phyloP scores from a whole-genome alignment of 2,888 invertebrate genomes.

The Leucoptera coffeella region DNA sequence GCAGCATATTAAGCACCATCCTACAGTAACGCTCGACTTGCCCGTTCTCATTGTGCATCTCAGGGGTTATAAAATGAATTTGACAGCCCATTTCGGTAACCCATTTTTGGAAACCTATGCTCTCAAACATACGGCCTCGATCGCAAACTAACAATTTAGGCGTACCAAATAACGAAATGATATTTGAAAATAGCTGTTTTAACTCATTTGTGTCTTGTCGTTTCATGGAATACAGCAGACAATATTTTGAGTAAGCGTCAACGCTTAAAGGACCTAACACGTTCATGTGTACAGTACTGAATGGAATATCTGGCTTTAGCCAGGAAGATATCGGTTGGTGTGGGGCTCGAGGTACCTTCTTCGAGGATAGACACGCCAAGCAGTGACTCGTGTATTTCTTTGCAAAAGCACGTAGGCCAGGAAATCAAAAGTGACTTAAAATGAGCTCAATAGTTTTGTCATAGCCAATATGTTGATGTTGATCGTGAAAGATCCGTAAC shows the following conservation, averaged over 20 bases:
- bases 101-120: too few species aligned
- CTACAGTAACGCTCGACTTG: too few species aligned
- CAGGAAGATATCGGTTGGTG: conserved; percentile 3
- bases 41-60: conserved; percentile 1
- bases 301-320: conserved; percentile 2
- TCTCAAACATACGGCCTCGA: conserved; percentile 8
- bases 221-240: conserved; percentile 8
- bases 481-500: conserved; percentile 3
- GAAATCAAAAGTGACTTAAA: conserved; percentile 8
- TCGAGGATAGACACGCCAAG: conserved; percentile 5
- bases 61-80: conserved; percentile 1
- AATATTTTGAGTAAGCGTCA: conserved; percentile 10
- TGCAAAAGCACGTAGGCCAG: conserved; percentile 2
- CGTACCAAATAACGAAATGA: conserved; percentile 8
- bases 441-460: conserved; percentile 7
- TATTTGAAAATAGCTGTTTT: conserved; percentile 4
- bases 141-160: conserved; percentile 9
- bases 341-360: conserved; percentile 6
- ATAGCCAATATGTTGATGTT: conserved; percentile 2
- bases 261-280: conserved; percentile 6
- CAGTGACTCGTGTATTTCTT: conserved; percentile 2
- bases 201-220: conserved; percentile 9
- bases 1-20: too few species aligned
- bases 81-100: background rate
- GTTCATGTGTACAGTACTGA: conserved; percentile 1